A percentile compares a stretch with the other conserved stretches of the same genome.
These are phyloP conservation scores for Watsonalla binaria DNA, from an alignment of 2,888 invertebrate species.

Conservation along the genomic window DNA sequence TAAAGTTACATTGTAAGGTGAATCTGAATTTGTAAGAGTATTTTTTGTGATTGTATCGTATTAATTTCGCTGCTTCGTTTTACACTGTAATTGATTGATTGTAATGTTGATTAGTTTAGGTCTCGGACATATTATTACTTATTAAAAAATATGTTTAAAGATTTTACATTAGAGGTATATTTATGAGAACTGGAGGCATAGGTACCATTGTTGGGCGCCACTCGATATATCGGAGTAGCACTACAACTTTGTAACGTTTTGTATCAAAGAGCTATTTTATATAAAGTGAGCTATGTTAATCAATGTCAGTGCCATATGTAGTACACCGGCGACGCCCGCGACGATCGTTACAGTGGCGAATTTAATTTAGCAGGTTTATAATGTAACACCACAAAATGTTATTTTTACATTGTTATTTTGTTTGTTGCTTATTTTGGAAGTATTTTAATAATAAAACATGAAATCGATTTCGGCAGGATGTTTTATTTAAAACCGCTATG, in stretches of 20 bases:
- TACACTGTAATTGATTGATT: conserved; percentile 55
- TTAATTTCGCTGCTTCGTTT: conserved; percentile 51
- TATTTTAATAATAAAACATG: conserved; percentile 69
- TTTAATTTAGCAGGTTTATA: conserved; percentile 48
- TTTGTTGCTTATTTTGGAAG: conserved; percentile 78
- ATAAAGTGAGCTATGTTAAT: conserved; percentile 10
- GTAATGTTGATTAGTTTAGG: conserved; percentile 4
- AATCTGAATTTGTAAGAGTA: conserved; percentile 67
- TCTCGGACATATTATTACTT: conserved; percentile 12
- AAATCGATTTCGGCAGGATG: conserved; percentile 58
- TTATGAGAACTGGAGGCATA: not conserved
- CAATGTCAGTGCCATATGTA: conserved; percentile 45
- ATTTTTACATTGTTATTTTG: conserved; percentile 75
- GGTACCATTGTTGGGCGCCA: not conserved
- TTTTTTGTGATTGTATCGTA: conserved; percentile 52
- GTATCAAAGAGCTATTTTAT: not conserved
- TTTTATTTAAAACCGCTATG: conserved; percentile 64
- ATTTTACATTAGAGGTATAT: conserved; percentile 2
- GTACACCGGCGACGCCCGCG: conserved; percentile 9
- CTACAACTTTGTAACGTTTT: not conserved
- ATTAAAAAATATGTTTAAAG: conserved; percentile 8
- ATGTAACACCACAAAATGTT: conserved; percentile 53
- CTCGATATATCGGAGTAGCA: not conserved
- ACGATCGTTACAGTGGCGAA: conserved; percentile 54
- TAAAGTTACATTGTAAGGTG: conserved; percentile 54